Evolutionary conservation across 53 echinoderm and acorn worm genomes (phyloP).

Genomic region (Crossaster papposus): DNA sequence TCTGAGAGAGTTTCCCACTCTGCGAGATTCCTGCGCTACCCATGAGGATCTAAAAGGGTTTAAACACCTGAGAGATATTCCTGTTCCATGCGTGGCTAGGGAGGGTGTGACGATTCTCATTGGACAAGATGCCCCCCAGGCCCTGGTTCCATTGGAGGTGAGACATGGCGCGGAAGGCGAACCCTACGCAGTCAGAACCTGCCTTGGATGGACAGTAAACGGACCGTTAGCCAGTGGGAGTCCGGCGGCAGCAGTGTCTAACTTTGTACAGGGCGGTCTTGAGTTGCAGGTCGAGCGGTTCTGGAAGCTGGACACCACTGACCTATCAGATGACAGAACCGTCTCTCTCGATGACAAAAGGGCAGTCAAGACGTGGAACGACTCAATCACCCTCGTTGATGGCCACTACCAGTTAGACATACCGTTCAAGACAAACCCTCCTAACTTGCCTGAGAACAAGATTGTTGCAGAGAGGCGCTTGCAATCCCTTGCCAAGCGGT

Average conservation of each 20-base stretch:
- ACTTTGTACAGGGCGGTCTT: constrained; percentile 40
- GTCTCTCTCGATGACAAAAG: constrained; percentile 66
- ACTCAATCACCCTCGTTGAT: constrained; percentile 35
- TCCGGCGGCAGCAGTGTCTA: neutral
- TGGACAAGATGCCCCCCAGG: constrained; percentile 69
- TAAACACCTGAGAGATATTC: constrained; percentile 52
- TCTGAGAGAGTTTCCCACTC: constrained; percentile 19
- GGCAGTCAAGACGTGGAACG: constrained; percentile 61
- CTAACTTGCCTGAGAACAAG: constrained; percentile 56
- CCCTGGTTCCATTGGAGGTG: constrained; percentile 61
- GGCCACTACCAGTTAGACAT: constrained; percentile 70
- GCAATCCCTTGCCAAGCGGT: constrained; percentile 41
- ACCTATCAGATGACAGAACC: constrained; percentile 55
- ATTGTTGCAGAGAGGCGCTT: constrained; percentile 59
- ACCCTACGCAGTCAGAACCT: constrained; percentile 62
- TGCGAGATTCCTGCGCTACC: constrained; percentile 17
- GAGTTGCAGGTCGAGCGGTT: constrained; percentile 54
- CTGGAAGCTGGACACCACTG: constrained; percentile 66
- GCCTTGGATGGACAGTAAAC: constrained; percentile 71
- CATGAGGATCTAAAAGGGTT: constrained; percentile 18
- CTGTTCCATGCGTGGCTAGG: constrained; percentile 21
- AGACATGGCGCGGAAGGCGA: constrained; percentile 41
- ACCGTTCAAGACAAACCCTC: constrained; percentile 43
- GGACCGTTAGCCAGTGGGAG: constrained; percentile 23
- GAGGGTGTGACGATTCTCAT: constrained; percentile 59